Conservation (phyloP, 2,113 vertebrate species). For the Elachura formosa region DNA sequence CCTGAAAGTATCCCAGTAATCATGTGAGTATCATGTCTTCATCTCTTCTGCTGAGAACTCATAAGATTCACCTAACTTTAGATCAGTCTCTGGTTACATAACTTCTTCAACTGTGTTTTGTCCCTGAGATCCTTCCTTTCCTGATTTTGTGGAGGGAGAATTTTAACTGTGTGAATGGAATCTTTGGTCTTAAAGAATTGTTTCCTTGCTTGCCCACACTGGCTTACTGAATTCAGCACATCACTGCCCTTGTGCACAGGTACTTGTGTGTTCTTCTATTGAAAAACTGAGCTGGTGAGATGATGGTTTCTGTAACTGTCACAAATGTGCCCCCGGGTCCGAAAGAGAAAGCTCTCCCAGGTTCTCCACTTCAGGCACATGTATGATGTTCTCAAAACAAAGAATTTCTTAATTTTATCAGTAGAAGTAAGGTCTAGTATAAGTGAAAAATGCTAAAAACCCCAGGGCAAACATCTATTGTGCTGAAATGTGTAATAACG, state of each 20-base stretch:
- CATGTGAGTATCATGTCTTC: neutral
- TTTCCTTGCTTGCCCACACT: neutral
- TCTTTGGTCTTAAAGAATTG: neutral
- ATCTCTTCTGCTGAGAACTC: neutral
- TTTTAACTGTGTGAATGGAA: neutral
- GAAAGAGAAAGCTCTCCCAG: neutral
- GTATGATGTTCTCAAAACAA: neutral
- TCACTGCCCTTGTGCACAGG: neutral
- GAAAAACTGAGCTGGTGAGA: neutral
- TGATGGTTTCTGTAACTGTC: neutral
- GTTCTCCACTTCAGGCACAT: neutral
- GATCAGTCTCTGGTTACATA: neutral
- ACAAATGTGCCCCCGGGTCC: neutral
- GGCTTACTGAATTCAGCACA: accelerated
- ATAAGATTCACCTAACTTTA: neutral
- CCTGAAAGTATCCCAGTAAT: neutral
- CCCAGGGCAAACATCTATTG: neutral
- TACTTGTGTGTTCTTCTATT: neutral
- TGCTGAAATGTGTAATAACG: neutral
- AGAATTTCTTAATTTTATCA: neutral
- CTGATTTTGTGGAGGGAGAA: neutral
- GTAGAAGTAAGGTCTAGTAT: neutral
- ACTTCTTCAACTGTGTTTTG: neutral
- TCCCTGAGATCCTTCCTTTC: neutral
- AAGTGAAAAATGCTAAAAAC: neutral